A percentile compares a stretch with the other conserved stretches of the same genome.
phyloP scores from a whole-genome alignment of 2,113 vertebrate species.

The Dolichallabes microphthalmus region DNA sequence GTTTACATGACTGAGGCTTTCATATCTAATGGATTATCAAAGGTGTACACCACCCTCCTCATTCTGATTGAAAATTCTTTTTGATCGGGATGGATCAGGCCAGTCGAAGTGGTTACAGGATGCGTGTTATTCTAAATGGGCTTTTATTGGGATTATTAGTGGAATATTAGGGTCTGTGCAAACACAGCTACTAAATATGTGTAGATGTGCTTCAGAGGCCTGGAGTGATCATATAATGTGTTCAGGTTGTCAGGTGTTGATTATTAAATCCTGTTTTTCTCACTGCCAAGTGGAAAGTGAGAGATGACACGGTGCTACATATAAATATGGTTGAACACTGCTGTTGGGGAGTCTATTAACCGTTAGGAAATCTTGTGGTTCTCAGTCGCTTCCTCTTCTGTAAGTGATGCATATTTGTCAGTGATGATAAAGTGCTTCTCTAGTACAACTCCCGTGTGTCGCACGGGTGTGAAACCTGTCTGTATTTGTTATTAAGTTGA shows the following conservation, averaged over 20 bases:
- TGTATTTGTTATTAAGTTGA: constrained; percentile 1
- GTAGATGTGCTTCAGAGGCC: background rate
- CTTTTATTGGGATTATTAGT: too few species aligned
- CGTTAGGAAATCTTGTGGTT: constrained; percentile 38
- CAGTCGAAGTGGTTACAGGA: too few species aligned
- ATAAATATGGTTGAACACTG: constrained; percentile 11
- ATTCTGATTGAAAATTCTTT: too few species aligned
- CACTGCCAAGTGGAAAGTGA: background rate
- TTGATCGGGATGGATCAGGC: too few species aligned
- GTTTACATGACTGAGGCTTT: too few species aligned
- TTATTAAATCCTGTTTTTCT: background rate
- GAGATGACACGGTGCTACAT: background rate
- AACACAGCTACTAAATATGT: background rate
- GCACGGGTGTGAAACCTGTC: constrained; percentile 2
- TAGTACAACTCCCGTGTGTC: background rate
- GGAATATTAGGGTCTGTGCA: too few species aligned
- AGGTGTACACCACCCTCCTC: too few species aligned
- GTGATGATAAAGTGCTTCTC: constrained; percentile 17
- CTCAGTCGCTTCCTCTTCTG: constrained; percentile 38
- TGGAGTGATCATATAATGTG: background rate
- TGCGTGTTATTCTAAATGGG: too few species aligned
- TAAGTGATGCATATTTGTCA: constrained; percentile 52
- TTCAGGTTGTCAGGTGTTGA: background rate
- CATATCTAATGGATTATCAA: too few species aligned
- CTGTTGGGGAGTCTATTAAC: constrained; percentile 29